phyloP scores from a whole-genome alignment of 2,113 vertebrate species.

The Oophaga pumilio region DNA sequence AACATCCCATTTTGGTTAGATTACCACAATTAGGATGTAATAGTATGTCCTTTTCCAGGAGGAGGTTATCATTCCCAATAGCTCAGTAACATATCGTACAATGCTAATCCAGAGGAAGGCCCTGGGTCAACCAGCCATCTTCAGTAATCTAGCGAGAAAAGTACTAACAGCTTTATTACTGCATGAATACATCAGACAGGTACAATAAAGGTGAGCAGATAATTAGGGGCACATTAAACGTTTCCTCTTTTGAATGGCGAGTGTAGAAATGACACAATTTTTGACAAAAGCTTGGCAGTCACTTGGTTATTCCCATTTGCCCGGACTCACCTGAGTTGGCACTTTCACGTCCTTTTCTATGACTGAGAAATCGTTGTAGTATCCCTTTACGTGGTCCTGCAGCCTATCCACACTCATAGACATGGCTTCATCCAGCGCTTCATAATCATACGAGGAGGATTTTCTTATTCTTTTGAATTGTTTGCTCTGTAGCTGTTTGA shows the following conservation, averaged over 20 bases:
- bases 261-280: not conserved
- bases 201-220: not conserved
- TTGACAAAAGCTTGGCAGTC: not conserved
- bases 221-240: not conserved
- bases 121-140: too few species aligned
- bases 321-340: conserved; percentile 83
- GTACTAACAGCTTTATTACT: not conserved
- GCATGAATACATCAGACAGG: not conserved
- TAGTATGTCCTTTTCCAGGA: too few species aligned
- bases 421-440: conserved; percentile 97
- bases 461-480: conserved; percentile 94
- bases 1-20: too few species aligned
- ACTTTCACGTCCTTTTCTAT: conserved; percentile 91
- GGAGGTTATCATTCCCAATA: too few species aligned
- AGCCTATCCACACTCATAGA: conserved; percentile 92
- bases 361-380: conserved; percentile 90
- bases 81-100: too few species aligned
- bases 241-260: not conserved
- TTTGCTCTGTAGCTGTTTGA: conserved; percentile 88
- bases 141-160: too few species aligned
- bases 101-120: too few species aligned
- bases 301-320: not conserved
- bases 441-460: conserved; percentile 95
- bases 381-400: conserved; percentile 77
- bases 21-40: too few species aligned